Percentiles rank a stretch among this genome's conserved stretches.
Conservation (phyloP, 2,797 vertebrate genomes). For the Ciconia nigra region DNA sequence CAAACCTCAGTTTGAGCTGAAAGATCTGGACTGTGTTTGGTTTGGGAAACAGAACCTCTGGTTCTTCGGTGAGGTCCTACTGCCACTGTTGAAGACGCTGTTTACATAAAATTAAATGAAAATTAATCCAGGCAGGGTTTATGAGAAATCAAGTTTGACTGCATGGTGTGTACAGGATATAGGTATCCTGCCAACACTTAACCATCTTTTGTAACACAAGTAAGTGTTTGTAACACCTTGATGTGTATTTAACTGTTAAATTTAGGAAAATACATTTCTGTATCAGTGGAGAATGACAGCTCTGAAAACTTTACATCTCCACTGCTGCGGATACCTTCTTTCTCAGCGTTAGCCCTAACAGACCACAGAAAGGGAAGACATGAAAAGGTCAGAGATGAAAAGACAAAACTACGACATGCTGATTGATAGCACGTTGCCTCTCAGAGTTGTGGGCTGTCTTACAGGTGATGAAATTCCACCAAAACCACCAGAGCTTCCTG, state of each 20-base stretch:
- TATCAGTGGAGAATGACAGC: background rate
- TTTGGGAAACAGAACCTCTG: background rate
- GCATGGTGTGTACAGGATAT: background rate
- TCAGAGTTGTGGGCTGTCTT: background rate
- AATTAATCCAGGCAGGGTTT: background rate
- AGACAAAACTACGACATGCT: rapidly evolving
- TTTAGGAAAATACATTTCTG: background rate
- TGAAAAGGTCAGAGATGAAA: background rate
- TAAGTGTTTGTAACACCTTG: background rate
- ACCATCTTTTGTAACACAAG: background rate
- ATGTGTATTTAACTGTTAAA: background rate
- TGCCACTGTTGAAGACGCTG: background rate
- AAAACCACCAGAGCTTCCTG: background rate
- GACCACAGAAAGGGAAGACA: background rate
- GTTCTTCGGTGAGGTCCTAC: background rate
- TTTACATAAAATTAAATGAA: background rate
- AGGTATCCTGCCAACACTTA: background rate
- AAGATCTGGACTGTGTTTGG: background rate
- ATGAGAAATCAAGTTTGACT: background rate
- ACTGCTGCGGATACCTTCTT: background rate
- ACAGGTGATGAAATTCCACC: background rate
- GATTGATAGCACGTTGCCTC: rapidly evolving
- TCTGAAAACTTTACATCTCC: background rate
- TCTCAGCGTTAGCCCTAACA: rapidly evolving
- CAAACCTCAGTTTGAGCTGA: background rate